Evolutionary conservation across 2,797 vertebrate species (phyloP).

Genomic region (Enteromius treurensis): DNA sequence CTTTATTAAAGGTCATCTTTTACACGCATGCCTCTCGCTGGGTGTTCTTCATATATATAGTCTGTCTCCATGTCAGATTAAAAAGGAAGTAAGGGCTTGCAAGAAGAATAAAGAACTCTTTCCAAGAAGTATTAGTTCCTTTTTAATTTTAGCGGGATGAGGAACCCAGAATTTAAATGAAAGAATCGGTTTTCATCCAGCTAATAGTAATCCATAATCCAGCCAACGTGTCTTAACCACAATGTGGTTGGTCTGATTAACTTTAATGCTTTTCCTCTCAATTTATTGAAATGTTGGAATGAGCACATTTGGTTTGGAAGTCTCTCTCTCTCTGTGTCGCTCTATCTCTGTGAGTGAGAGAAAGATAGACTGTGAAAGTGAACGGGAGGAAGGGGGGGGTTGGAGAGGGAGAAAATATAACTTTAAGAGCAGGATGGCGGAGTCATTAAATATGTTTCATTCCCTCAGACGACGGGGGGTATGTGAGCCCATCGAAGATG

Average conservation of each 20-base stretch:
- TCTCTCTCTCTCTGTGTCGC: constrained; percentile 29
- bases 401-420: constrained; percentile 39
- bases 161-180: constrained; percentile 85
- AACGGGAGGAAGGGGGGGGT: constrained; percentile 37
- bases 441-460: constrained; percentile 59
- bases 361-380: constrained; percentile 63
- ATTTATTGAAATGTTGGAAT: constrained; percentile 87
- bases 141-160: constrained; percentile 83
- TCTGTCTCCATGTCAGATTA: constrained; percentile 65
- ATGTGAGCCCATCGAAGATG: constrained; percentile 73
- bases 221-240: constrained; percentile 83
- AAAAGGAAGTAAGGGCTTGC: constrained; percentile 65
- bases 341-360: constrained; percentile 73
- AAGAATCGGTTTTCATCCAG: constrained; percentile 86
- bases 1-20: constrained; percentile 50
- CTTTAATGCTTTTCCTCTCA: constrained; percentile 84
- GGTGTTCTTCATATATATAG: constrained; percentile 67
- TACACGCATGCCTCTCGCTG: constrained; percentile 62
- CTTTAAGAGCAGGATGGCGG: constrained; percentile 50
- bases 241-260: constrained; percentile 88
- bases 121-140: constrained; percentile 85
- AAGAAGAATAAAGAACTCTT: constrained; percentile 79
- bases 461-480: constrained; percentile 57
- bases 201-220: constrained; percentile 89
- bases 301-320: constrained; percentile 81